Conservation (phyloP, 92 coral and sea anemone species). For the Desmophyllum pertusum region DNA sequence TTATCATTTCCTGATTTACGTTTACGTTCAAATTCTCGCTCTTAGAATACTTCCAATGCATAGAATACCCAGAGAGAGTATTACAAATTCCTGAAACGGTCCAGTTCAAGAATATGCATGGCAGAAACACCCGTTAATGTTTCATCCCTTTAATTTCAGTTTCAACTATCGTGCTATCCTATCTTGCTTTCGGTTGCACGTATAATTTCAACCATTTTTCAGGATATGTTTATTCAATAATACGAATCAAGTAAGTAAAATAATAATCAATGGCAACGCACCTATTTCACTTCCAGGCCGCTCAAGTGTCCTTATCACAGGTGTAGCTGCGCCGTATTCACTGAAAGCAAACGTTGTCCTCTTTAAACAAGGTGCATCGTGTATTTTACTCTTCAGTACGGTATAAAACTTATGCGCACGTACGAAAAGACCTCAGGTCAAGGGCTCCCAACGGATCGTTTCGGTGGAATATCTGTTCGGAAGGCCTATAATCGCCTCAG, state of each 20-base stretch:
- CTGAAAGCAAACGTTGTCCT: background rate
- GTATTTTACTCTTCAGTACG: background rate
- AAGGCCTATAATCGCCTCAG: too few species aligned
- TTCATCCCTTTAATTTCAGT: too few species aligned
- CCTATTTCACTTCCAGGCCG: background rate
- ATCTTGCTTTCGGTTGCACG: background rate
- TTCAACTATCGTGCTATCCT: background rate
- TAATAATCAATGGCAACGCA: background rate
- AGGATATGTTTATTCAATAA: background rate
- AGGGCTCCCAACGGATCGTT: too few species aligned
- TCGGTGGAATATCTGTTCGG: too few species aligned
- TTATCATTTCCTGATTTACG: background rate
- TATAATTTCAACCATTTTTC: background rate
- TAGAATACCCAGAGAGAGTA: background rate
- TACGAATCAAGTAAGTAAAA: background rate
- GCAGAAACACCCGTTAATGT: background rate
- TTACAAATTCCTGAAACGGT: background rate
- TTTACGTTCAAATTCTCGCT: slow-evolving; percentile 1
- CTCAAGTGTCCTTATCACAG: background rate
- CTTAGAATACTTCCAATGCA: background rate
- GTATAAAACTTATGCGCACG: background rate
- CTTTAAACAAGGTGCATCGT: background rate
- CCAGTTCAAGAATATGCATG: background rate
- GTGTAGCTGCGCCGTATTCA: background rate
- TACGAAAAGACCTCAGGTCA: too few species aligned